Percentiles rank a stretch among this genome's conserved stretches.
phyloP scores from a whole-genome alignment of 2,113 vertebrate genomes.

The Anser brachyrhynchus region DNA sequence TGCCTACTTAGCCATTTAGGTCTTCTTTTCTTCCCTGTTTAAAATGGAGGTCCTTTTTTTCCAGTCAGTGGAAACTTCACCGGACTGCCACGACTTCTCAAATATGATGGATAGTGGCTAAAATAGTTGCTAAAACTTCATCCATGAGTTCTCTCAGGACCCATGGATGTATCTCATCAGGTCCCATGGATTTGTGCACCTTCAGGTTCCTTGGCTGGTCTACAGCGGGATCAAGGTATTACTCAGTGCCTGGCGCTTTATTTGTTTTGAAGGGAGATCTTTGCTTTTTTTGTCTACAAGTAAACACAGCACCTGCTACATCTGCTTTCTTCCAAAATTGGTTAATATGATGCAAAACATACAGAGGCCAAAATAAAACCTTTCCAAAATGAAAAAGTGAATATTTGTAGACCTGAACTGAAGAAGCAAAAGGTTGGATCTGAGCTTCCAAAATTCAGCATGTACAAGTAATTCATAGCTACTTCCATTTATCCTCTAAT shows the following conservation, averaged over 20 bases:
- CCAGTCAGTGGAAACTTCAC: no score
- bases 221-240: no score
- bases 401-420: not conserved
- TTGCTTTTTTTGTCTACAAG: not conserved
- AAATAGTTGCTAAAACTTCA: no score
- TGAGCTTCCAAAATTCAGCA: not conserved
- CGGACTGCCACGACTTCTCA: no score
- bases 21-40: no score
- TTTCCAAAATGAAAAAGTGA: not conserved
- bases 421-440: not conserved
- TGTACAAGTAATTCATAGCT: not conserved
- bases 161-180: no score
- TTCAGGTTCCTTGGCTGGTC: no score
- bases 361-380: not conserved
- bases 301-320: not conserved
- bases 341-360: not conserved
- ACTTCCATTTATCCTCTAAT: not conserved
- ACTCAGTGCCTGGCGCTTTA: no score
- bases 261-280: not conserved
- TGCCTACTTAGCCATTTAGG: not conserved
- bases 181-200: no score
- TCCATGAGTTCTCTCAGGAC: no score
- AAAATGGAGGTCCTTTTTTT: no score
- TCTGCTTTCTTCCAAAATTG: not conserved
- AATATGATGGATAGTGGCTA: no score